These are phyloP conservation scores for Nebria ingens DNA, from an alignment of 1,140 invertebrate genomes.

Conservation along the genomic window DNA sequence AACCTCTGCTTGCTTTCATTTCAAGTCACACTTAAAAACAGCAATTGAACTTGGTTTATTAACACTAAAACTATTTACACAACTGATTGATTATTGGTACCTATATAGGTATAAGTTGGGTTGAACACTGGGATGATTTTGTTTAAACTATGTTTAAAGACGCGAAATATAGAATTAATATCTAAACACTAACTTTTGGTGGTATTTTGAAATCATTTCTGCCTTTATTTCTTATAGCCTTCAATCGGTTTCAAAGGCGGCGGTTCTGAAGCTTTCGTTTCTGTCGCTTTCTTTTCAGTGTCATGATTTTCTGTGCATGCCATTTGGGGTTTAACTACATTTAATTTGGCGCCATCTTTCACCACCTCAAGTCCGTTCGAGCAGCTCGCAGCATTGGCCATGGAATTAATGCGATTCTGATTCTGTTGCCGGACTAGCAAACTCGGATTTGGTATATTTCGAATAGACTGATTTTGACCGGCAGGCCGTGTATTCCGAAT, in stretches of 20 bases:
- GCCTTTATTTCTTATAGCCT: not conserved
- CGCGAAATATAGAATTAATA: too few species aligned
- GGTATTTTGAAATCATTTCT: too few species aligned
- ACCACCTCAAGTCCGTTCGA: not conserved
- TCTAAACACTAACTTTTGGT: too few species aligned
- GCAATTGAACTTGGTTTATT: too few species aligned
- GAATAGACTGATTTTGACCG: slow-evolving; percentile 28
- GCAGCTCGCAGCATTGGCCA: not conserved
- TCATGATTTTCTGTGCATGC: not conserved
- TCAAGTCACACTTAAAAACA: too few species aligned
- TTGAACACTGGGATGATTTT: too few species aligned
- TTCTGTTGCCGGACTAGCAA: slow-evolving; percentile 28
- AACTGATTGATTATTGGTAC: too few species aligned
- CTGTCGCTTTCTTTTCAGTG: not conserved
- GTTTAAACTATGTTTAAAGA: too few species aligned
- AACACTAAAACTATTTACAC: too few species aligned
- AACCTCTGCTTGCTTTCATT: too few species aligned
- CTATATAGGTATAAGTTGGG: too few species aligned
- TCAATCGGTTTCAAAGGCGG: not conserved
- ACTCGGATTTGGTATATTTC: slow-evolving; percentile 34
- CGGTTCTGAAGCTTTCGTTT: not conserved
- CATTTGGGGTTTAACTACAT: not conserved
- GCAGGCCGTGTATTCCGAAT: slow-evolving; percentile 26
- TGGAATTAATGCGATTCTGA: slow-evolving; percentile 24
- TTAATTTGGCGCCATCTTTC: not conserved